A percentile compares a stretch with the other conserved stretches of the same genome.
phyloP scores from a whole-genome alignment of 2,113 vertebrate species.

The Eurystomus gularis region DNA sequence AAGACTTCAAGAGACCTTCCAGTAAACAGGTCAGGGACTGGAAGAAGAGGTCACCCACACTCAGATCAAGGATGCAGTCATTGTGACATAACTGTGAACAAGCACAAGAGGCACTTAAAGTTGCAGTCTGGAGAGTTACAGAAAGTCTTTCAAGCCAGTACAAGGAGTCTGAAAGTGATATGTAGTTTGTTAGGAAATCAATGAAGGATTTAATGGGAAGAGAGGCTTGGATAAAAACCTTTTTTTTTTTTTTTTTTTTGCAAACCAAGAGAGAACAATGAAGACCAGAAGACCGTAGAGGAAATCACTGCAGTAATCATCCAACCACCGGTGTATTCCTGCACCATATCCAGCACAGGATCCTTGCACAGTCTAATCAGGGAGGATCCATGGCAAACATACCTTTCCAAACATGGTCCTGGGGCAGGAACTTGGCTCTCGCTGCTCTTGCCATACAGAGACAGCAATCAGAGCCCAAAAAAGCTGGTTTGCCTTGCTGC shows the following conservation, averaged over 20 bases:
- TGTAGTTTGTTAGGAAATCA: background rate
- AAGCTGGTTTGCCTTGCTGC: background rate
- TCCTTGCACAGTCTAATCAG: background rate
- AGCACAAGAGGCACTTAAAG: background rate
- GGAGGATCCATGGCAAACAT: background rate
- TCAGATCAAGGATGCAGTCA: background rate
- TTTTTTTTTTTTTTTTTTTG: background rate
- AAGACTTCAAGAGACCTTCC: background rate
- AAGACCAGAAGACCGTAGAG: background rate
- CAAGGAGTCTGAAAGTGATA: background rate
- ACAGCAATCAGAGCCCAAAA: background rate
- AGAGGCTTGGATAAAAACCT: background rate
- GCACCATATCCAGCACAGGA: fast-evolving
- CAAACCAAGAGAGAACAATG: background rate
- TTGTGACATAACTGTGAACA: background rate
- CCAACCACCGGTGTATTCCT: background rate
- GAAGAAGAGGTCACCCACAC: background rate
- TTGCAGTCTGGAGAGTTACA: background rate
- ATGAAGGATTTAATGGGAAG: background rate
- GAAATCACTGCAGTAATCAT: background rate
- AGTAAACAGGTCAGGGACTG: fast-evolving
- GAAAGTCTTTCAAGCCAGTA: background rate
- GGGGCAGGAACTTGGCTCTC: background rate
- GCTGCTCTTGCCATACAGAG: background rate
- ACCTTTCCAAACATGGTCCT: background rate